Evolutionary conservation across 2,797 vertebrate species (phyloP), one percentile per base, ranked within the genome.

Genomic region (Dermochelys coriacea): DNA sequence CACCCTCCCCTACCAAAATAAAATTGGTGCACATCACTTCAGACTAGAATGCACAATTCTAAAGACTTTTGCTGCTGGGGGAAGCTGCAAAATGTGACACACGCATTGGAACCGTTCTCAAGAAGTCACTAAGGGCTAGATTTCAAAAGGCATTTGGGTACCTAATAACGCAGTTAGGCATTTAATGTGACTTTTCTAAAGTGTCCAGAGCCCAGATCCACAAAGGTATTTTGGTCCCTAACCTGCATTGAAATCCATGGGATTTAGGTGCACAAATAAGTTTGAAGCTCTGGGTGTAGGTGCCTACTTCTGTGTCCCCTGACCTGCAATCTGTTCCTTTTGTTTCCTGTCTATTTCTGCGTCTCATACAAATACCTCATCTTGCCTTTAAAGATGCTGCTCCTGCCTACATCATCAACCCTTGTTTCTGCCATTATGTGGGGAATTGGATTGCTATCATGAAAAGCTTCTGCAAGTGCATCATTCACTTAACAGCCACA

Each of bases 381-480:
- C 89, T 95, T 85, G 41, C 82, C 61, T 94, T 92, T 96, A 92
- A 94, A 95, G 84, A 96, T 91, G 93, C 93, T 83, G 94, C 59
- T 84, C 90, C 91, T 95, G 96, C 93, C 96, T 97, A 93, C 81
- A 93, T 91, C 93, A n/a, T 93, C 87, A 91, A 83, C 77, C 54
- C 83, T 89, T 93, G 86, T 90, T 94, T 93, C 90, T 83, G 83
- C 91, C 80, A 95, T 96, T 96, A 94, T 93, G 95, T 95, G 93
- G 92, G 91, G 91, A n/a, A 64, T 16, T 12, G 27, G 29, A 31
- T 6, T 34, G 59, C 6, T 34, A 64, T 16, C 31, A 9, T n/a
- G 59, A 64, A 64, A 64, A 34, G 15, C 8, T 64, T 59, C 27
- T 59, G 57, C 15, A 59, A 59, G 29, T 31, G 31, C 15, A 64